A percentile compares a stretch with the other conserved stretches of the same genome.
phyloP scores from a whole-genome alignment of 2,888 invertebrate species.

The Cheilosia urbana region DNA sequence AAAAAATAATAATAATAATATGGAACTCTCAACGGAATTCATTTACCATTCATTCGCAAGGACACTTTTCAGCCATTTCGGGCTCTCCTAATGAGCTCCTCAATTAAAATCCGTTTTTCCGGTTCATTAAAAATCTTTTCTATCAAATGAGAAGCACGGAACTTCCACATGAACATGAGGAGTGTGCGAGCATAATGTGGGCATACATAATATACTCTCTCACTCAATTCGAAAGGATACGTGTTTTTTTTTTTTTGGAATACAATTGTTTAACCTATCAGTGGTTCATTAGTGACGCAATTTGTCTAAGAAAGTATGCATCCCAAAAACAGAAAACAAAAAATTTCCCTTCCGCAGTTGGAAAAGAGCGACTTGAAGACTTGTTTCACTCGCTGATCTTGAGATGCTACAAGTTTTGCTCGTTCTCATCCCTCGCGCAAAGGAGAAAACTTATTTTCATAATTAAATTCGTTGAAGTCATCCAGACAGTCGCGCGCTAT shows the following conservation, averaged over 20 bases:
- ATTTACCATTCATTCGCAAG: conserved; percentile 18
- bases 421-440: conserved; percentile 4
- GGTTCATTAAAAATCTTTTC: conserved; percentile 61
- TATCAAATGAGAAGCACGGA: conserved; percentile 15
- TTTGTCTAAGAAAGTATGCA: conserved; percentile 42
- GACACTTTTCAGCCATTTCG: conserved; percentile 51
- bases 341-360: conserved; percentile 60
- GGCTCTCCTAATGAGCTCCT: conserved; percentile 66
- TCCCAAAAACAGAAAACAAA: not conserved
- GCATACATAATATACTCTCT: not conserved
- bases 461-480: conserved; percentile 71
- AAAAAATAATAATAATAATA: not conserved
- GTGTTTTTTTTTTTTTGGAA: not conserved
- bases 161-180: not conserved
- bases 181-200: not conserved
- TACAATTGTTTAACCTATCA: conserved; percentile 69
- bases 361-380: conserved; percentile 58
- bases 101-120: conserved; percentile 73
- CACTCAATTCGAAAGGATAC: conserved; percentile 4
- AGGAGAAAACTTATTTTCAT: conserved; percentile 72
- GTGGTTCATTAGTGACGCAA: conserved; percentile 70
- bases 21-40: not conserved
- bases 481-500: not conserved
- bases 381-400: conserved; percentile 58
- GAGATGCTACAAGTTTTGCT: conserved; percentile 65